These are phyloP conservation scores for Drosophila athabasca DNA, from an alignment of 1,140 invertebrate species.

Conservation along the genomic window DNA sequence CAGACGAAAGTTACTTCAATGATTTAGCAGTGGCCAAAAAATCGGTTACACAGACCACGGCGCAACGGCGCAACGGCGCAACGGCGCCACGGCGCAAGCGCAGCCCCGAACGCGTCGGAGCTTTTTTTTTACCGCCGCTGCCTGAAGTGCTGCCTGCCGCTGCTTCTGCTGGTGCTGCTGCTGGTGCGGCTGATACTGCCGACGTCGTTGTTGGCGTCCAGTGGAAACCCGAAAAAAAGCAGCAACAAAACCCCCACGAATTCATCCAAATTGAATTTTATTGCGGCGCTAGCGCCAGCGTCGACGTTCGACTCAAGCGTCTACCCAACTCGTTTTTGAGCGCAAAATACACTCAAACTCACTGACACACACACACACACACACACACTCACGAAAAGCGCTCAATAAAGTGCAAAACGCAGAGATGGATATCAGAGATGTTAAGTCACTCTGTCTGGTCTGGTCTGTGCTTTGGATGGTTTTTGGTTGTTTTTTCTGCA, in stretches of 20 bases:
- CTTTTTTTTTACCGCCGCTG: slow-evolving; percentile 43
- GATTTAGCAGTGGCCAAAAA: slow-evolving; percentile 84
- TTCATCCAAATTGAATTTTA: slow-evolving; percentile 67
- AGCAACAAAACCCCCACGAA: slow-evolving; percentile 14
- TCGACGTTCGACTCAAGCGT: slow-evolving; percentile 17
- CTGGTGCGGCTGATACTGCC: slow-evolving; percentile 8
- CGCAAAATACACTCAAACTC: slow-evolving; percentile 34
- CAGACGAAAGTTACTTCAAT: slow-evolving; percentile 83
- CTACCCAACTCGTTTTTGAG: slow-evolving; percentile 68
- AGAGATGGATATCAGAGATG: slow-evolving; percentile 10
- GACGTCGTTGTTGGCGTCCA: too few relatives aligned
- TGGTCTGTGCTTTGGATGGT: slow-evolving; percentile 10
- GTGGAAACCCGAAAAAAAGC: not conserved
- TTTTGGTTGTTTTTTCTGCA: slow-evolving; percentile 55
- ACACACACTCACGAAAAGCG: slow-evolving; percentile 35
- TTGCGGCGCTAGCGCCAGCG: slow-evolving; percentile 34
- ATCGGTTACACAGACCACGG: slow-evolving; percentile 74
- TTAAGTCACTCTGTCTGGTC: slow-evolving; percentile 47
- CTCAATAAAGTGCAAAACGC: slow-evolving; percentile 77
- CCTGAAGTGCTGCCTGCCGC: not conserved
- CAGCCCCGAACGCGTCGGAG: slow-evolving; percentile 38
- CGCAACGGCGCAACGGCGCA: slow-evolving; percentile 1
- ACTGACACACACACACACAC: slow-evolving; percentile 22
- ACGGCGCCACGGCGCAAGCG: slow-evolving; percentile 35
- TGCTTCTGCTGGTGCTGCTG: slow-evolving; percentile 7